Base-by-base conservation (phyloP, 1,140 invertebrate genomes). In the Pinna nobilis region DNA sequence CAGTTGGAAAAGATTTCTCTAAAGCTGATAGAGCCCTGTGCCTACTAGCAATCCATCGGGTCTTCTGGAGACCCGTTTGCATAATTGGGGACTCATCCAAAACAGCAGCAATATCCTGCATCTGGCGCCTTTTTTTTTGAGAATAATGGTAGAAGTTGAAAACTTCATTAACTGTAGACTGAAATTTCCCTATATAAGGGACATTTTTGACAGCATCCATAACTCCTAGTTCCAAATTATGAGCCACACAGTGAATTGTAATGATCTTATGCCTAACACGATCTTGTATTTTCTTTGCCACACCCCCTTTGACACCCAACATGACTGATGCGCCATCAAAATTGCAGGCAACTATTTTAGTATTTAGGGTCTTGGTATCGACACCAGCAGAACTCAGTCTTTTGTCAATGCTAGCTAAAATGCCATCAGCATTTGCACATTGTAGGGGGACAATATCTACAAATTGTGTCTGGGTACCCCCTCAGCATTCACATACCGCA, bases 281-380 rank as follows among this genome's bases (percentile, higher is more conserved):
- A 11, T 41, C 39, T 44, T 2, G 6, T 1, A 41, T 41, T 7
- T 44, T 39, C 18, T 6, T n/a, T 37, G 35, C 35, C 2, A 61
- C 57, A 11, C 57, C 57, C 13, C 3, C 13, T 37, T 61, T 61
- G 18, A 2, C 13, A 37, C 57, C 57, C 35, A 37, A 3, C 57
- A 61, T 37, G 5, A 61, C 57, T 35, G 30, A 4, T 6, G 57
- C 57, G 3, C 57, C 57, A n/a, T 61, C 57, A 61, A 61, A 61
- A n/a, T n/a, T n/a, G n/a, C n/a, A n/a, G n/a, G n/a, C n/a, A n/a
- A n/a, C n/a, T n/a, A n/a, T n/a, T n/a, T n/a, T n/a, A n/a, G n/a
- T n/a, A n/a, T n/a, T n/a, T n/a, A n/a, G n/a, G n/a, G n/a, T n/a
- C n/a, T n/a, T n/a, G n/a, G n/a, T n/a, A n/a, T n/a, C n/a, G n/a